These are phyloP conservation scores for Mastomys coucha DNA, from an alignment of 2,113 vertebrate genomes.

Conservation along the genomic window DNA sequence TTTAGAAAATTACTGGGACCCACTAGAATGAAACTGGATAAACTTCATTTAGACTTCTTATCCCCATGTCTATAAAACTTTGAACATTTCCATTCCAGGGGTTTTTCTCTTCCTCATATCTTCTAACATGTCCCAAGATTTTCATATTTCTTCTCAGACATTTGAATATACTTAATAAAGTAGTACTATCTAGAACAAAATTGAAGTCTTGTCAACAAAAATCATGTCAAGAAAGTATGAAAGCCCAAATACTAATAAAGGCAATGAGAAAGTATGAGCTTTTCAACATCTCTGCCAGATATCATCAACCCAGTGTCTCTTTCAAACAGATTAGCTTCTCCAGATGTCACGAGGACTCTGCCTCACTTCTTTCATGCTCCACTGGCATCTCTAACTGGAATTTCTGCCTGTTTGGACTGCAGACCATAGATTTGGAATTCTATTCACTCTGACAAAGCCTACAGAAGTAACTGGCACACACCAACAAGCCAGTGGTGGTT, in stretches of 20 bases:
- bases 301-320: background rate
- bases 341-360: background rate
- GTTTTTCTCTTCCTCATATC: background rate
- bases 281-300: background rate
- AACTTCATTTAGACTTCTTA: background rate
- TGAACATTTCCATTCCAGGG: background rate
- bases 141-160: background rate
- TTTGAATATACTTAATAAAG: constrained; percentile 13
- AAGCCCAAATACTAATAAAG: background rate
- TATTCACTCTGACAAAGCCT: background rate
- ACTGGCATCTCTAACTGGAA: background rate
- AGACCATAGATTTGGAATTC: background rate
- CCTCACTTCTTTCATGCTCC: background rate
- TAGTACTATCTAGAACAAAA: constrained; percentile 15
- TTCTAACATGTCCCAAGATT: background rate
- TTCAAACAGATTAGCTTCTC: background rate
- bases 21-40: background rate
- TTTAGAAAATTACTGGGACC: background rate
- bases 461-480: background rate
- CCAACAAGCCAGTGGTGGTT: background rate
- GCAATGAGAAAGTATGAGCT: background rate
- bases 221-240: background rate
- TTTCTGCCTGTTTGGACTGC: background rate
- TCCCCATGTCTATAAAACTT: background rate
- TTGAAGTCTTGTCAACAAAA: background rate